Conservation (phyloP, 2,888 invertebrate genomes). For the Adelognathus sp. region DNA sequence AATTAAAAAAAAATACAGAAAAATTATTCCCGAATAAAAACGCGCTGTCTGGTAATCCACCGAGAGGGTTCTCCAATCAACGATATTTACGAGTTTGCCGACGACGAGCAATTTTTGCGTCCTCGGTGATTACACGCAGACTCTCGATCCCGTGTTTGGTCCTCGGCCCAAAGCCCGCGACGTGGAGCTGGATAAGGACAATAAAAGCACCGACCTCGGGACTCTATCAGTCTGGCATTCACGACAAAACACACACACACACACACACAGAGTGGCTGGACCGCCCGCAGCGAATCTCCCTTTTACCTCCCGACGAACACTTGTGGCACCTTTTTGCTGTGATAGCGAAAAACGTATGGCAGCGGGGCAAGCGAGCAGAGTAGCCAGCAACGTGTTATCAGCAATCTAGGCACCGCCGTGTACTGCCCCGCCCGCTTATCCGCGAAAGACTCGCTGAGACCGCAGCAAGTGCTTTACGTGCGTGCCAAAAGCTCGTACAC, state of each 20-base stretch:
- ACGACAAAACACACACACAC: constrained; percentile 7
- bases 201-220: constrained; percentile 35
- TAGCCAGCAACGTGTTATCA: constrained; percentile 18
- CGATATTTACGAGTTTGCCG: constrained; percentile 31
- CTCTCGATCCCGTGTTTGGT: not conserved
- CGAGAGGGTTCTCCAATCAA: not conserved
- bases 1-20: no score
- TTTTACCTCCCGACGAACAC: constrained; percentile 21
- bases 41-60: not conserved
- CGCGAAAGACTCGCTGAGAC: constrained; percentile 24
- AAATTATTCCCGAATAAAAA: not conserved
- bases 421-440: constrained; percentile 6
- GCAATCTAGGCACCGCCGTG: not conserved
- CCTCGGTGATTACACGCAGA: not conserved
- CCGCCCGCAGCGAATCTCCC: constrained; percentile 37
- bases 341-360: not conserved
- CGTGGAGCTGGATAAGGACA: constrained; percentile 31
- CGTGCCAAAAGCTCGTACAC: constrained; percentile 28
- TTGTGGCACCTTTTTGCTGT: constrained; percentile 39
- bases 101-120: not conserved
- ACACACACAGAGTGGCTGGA: not conserved
- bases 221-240: constrained; percentile 36
- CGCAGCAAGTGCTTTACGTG: constrained; percentile 16
- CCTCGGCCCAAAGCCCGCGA: not conserved
- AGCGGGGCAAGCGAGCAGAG: not conserved